phyloP scores from a whole-genome alignment of 1,140 invertebrate species.

The Pachypeltis micranthus region DNA sequence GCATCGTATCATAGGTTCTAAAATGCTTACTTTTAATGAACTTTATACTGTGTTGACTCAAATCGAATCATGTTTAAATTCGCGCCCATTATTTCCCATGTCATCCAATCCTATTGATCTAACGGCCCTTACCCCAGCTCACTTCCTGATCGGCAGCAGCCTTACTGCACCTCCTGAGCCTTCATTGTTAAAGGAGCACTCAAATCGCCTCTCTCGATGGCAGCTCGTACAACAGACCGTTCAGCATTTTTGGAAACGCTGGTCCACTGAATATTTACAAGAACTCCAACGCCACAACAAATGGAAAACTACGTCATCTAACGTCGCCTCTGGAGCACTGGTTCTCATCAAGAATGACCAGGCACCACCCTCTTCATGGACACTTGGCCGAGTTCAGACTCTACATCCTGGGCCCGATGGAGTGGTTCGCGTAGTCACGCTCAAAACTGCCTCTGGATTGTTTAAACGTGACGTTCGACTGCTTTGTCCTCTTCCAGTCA shows the following conservation, averaged over 20 bases:
- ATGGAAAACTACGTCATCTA: constrained; percentile 10
- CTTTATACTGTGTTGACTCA: constrained; percentile 5
- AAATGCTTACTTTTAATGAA: background rate
- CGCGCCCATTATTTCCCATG: constrained; percentile 16
- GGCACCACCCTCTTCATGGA: constrained; percentile 2
- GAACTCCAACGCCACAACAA: constrained; percentile 15
- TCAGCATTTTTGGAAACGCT: constrained; percentile 30
- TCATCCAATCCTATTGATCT: constrained; percentile 11
- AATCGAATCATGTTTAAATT: constrained; percentile 15
- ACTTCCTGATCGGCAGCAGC: constrained; percentile 10
- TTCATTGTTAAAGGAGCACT: background rate
- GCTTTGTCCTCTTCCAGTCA: background rate
- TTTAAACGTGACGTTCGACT: too few species aligned
- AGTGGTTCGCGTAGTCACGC: constrained; percentile 3
- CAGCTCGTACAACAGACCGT: constrained; percentile 24
- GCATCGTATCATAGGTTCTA: background rate
- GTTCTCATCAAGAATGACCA: constrained; percentile 15
- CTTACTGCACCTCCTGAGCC: constrained; percentile 5
- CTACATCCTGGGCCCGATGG: constrained; percentile 13
- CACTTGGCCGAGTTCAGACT: background rate
- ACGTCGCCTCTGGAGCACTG: constrained; percentile 7
- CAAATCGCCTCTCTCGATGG: constrained; percentile 16
- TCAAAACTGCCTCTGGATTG: constrained; percentile 33
- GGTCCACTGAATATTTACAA: constrained; percentile 22
- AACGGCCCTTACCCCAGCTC: constrained; percentile 1